Base-by-base conservation (phyloP, 2,888 invertebrate species). In the Chymomyza amoena region DNA sequence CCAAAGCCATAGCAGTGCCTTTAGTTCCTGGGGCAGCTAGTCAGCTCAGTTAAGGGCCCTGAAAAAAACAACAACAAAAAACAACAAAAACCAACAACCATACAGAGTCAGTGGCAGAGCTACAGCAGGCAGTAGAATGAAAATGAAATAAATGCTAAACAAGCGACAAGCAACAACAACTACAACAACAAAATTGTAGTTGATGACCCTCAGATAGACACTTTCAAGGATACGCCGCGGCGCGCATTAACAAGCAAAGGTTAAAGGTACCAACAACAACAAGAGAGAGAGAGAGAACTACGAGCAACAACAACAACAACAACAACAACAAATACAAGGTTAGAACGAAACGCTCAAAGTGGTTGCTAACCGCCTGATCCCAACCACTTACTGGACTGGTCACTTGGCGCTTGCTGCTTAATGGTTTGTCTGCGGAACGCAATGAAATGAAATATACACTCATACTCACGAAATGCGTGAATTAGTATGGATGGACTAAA, bases 141-240 rank as follows among this genome's bases (percentile, higher is more conserved):
- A 68, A 66, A 70, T 66, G 57, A 66, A 67, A 60, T 61, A 66
- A 72, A 73, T 74, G 74, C 73, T 74, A 66, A 73, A 73, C 73
- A 69, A 73, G 73, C 71, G 60, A 50, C 66, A 69, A 59, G 39
- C 52, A 52, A 54, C 52, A 52, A 54, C 62, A 18, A 45, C 61
- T 45, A 61, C 64, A 50, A 72, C 71, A 72, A 75, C 70, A 69
- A 80, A 77, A 75, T 76, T 84, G 84, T 77, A 75, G 75, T 78
- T 86, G 88, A 81, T 81, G 88, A 86, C 84, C 84, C 84, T 88
- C 88, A 75, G 84, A 86, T 74, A 88, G 87, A 86, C 78, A 75
- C 70, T 79, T 77, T 87, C 85, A 86, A 86, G 85, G 85, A 86
- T 88, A 81, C 69, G 70, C 39, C 60, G 68, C 20, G 61, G 77